Conservation (phyloP, 2,797 vertebrate genomes). For the Eospalax fontanierii region DNA sequence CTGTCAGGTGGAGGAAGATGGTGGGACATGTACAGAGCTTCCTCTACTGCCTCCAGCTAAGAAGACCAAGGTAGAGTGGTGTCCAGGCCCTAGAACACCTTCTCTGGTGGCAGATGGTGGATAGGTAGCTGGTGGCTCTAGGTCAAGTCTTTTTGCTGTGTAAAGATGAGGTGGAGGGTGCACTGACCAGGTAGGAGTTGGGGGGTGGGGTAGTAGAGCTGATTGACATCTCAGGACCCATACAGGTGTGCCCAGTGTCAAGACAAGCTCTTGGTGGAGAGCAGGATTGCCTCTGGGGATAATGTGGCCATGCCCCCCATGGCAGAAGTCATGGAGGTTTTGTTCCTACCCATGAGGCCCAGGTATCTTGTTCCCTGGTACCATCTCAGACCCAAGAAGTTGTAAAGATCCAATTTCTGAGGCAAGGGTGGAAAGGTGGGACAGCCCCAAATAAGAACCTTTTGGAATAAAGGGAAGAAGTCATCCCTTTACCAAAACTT, state of each 20-base stretch:
- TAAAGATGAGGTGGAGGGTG: not conserved
- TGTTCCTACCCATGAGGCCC: not conserved
- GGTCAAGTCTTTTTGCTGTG: not conserved
- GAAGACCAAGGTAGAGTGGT: not conserved
- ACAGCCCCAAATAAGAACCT: conserved; percentile 49
- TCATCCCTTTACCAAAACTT: conserved; percentile 56
- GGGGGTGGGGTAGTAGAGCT: not conserved
- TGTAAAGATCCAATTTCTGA: conserved; percentile 3
- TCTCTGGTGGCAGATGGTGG: not conserved
- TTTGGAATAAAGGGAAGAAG: conserved; percentile 54
- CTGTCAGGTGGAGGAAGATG: not conserved
- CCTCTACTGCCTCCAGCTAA: not conserved
- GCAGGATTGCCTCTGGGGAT: too few relatives aligned
- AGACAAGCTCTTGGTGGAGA: not conserved
- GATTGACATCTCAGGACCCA: not conserved
- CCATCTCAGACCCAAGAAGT: conserved; percentile 30
- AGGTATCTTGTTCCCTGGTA: not conserved
- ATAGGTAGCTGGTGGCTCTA: too few relatives aligned
- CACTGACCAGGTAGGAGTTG: not conserved
- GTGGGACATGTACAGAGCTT: not conserved
- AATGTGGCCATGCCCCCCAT: not conserved
- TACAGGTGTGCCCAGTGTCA: not conserved
- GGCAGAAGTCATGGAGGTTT: not conserved
- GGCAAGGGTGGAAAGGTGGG: not conserved
- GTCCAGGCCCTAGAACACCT: not conserved